These are phyloP conservation scores for Drosophila subobscura DNA, from an alignment of 1,140 invertebrate species.

Conservation along the genomic window DNA sequence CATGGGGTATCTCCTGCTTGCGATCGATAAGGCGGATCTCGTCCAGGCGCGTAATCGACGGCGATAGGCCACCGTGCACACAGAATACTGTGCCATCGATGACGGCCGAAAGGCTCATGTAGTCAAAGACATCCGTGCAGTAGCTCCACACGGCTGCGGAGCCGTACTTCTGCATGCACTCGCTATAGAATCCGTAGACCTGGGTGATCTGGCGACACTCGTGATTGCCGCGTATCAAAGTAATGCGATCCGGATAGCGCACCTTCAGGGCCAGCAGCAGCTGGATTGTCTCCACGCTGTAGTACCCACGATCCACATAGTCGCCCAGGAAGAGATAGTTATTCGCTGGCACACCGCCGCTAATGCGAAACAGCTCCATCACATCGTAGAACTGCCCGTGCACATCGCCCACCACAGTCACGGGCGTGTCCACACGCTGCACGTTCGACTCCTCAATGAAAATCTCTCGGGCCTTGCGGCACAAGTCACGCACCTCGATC, in stretches of 20 bases:
- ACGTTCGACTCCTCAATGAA: slow-evolving; percentile 99
- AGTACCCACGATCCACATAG: slow-evolving; percentile 99
- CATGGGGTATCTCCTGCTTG: slow-evolving; percentile 99
- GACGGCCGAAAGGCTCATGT: slow-evolving; percentile 98
- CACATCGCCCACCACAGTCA: slow-evolving; percentile 99
- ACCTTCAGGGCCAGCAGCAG: slow-evolving; percentile 98
- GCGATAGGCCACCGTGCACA: slow-evolving; percentile 98
- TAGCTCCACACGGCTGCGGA: slow-evolving; percentile 99
- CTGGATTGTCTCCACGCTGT: slow-evolving; percentile 99
- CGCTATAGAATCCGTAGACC: slow-evolving; percentile 99
- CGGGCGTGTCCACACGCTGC: slow-evolving; percentile 98
- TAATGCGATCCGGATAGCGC: slow-evolving; percentile 99
- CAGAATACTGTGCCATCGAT: slow-evolving; percentile 99
- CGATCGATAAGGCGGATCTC: slow-evolving; percentile 99
- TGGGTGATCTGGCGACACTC: slow-evolving; percentile 99
- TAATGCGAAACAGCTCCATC: slow-evolving; percentile 99
- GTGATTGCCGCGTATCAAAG: slow-evolving; percentile 97
- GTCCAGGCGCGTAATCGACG: slow-evolving; percentile 98
- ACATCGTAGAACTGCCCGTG: slow-evolving; percentile 99
- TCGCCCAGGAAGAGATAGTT: slow-evolving; percentile 99
- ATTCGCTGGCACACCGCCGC: slow-evolving; percentile 98
- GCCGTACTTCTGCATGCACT: slow-evolving; percentile 99
- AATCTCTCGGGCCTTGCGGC: slow-evolving; percentile 99
- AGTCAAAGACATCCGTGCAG: slow-evolving; percentile 99
- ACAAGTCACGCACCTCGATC: slow-evolving; percentile 98